Percentiles rank a stretch among this genome's conserved stretches.
Conservation (phyloP, 2,797 vertebrate species). For the Pitangus sulphuratus region DNA sequence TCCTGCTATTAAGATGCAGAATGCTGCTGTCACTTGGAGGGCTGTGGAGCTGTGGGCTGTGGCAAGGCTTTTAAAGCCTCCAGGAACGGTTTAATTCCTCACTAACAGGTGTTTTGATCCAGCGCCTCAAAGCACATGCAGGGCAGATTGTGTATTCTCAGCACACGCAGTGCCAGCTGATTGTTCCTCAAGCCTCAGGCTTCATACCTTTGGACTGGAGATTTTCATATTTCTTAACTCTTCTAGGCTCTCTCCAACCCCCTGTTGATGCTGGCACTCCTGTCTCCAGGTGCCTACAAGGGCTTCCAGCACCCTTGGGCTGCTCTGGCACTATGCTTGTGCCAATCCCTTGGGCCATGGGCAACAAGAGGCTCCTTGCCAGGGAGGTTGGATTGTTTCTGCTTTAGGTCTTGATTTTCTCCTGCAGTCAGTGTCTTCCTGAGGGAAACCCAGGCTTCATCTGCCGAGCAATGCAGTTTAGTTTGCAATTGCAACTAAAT, state of each 20-base stretch:
- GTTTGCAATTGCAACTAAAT: background rate
- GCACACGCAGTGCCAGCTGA: background rate
- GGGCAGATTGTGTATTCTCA: background rate
- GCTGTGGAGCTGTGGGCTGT: background rate
- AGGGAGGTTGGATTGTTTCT: background rate
- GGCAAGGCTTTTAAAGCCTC: background rate
- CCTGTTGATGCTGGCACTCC: background rate
- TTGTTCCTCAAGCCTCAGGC: background rate
- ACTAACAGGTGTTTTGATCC: background rate
- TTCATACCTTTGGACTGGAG: background rate
- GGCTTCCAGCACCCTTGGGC: background rate
- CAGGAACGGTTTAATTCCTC: background rate
- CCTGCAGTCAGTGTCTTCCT: background rate
- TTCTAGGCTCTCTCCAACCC: background rate
- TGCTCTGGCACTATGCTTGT: background rate
- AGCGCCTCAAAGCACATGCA: background rate
- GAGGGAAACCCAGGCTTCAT: background rate
- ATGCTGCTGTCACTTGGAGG: background rate
- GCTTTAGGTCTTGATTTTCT: background rate
- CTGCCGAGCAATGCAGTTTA: background rate
- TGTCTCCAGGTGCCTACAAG: background rate
- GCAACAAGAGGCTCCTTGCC: background rate
- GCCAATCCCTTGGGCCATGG: fast-evolving
- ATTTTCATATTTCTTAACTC: background rate
- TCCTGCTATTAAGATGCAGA: slow-evolving; percentile 24